These are phyloP conservation scores for Meloidogyne floridensis DNA, from an alignment of 1,140 invertebrate species.

Conservation along the genomic window DNA sequence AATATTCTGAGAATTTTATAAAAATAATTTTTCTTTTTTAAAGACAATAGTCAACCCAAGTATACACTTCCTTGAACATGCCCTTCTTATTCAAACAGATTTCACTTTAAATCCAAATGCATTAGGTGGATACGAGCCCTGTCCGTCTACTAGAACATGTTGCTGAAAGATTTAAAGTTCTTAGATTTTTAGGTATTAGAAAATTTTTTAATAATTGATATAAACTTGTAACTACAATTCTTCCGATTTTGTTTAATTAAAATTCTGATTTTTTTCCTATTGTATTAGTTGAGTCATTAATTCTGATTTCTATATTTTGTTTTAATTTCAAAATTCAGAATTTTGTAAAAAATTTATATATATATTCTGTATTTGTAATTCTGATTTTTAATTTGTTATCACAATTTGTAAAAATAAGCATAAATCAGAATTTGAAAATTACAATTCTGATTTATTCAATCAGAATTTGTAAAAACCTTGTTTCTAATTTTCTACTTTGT, in stretches of 20 bases:
- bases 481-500: too few relatives aligned
- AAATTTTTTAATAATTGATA: too few relatives aligned
- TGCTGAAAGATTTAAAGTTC: neutral
- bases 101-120: conserved; percentile 54
- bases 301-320: neutral
- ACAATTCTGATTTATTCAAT: too few relatives aligned
- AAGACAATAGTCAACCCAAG: conserved; percentile 53
- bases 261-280: too few relatives aligned
- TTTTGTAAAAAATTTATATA: neutral
- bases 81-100: conserved; percentile 55
- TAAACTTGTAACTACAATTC: too few relatives aligned
- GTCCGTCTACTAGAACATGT: neutral
- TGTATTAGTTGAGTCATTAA: too few relatives aligned
- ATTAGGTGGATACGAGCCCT: conserved; percentile 25
- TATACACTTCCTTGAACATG: conserved; percentile 61
- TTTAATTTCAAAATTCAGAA: neutral
- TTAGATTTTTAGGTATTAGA: neutral
- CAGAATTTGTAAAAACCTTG: too few relatives aligned
- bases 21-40: neutral
- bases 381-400: neutral
- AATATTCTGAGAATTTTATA: neutral
- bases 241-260: too few relatives aligned
- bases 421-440: neutral
- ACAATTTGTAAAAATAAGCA: neutral
- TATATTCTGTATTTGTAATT: neutral